These are phyloP conservation scores for Plectropomus leopardus DNA, from an alignment of 2,113 vertebrate species.

Conservation along the genomic window DNA sequence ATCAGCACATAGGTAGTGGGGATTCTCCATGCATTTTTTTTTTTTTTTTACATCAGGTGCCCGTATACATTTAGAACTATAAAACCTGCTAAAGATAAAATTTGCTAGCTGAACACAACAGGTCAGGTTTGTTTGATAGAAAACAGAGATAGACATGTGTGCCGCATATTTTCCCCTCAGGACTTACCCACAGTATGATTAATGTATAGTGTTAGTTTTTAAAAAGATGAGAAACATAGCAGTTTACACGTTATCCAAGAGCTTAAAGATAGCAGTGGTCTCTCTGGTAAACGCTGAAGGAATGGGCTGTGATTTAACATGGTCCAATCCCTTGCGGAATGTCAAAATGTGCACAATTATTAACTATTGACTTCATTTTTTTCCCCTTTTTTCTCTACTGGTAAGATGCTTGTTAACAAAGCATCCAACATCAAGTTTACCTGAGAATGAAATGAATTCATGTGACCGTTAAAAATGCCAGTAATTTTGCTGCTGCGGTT, in stretches of 20 bases:
- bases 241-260: background rate
- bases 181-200: background rate
- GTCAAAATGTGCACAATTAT: background rate
- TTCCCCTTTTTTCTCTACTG: background rate
- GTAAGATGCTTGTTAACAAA: constrained; percentile 14
- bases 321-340: background rate
- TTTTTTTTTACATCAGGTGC: constrained; percentile 26
- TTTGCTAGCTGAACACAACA: constrained; percentile 4
- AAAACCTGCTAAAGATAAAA: constrained; percentile 18
- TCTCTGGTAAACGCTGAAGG: background rate
- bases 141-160: background rate
- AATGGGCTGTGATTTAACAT: background rate
- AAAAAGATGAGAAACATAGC: background rate
- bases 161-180: background rate
- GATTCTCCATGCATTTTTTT: constrained; percentile 21
- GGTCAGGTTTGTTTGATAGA: constrained; percentile 3
- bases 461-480: constrained; percentile 4
- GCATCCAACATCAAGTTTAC: constrained; percentile 1
- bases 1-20: constrained; percentile 75
- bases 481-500: constrained; percentile 5
- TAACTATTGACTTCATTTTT: background rate
- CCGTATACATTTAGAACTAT: constrained; percentile 12
- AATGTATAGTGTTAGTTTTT: background rate
- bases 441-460: background rate
- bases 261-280: background rate